Evolutionary conservation across 2,113 vertebrate genomes (phyloP).

Genomic region (Scatophagus argus): DNA sequence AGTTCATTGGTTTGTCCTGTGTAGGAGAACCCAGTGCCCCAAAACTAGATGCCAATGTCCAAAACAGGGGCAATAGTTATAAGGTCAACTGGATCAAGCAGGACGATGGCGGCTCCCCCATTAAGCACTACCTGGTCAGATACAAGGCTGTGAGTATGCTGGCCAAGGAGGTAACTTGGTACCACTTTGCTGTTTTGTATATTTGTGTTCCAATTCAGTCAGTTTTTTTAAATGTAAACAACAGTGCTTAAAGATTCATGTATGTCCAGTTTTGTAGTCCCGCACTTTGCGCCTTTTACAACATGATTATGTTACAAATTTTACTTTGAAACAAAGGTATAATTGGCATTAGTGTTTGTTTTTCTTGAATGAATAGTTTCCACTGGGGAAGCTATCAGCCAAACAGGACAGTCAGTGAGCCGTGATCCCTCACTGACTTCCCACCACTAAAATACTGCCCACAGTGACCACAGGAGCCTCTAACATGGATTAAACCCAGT

Average conservation of each 20-base stretch:
- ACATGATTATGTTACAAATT: no score
- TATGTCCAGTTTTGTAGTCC: neutral
- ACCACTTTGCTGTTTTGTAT: conserved; percentile 1
- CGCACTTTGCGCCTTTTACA: neutral
- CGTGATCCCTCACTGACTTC: neutral
- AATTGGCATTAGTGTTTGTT: neutral
- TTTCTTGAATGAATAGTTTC: conserved; percentile 10
- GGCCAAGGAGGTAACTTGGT: conserved; percentile 25
- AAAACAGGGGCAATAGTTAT: conserved; percentile 88
- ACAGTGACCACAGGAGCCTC: neutral
- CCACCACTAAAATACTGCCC: neutral
- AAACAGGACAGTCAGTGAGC: neutral
- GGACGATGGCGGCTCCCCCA: conserved; percentile 97
- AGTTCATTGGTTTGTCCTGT: conserved; percentile 70
- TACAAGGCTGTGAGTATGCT: conserved; percentile 94
- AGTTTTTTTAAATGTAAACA: neutral
- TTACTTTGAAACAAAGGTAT: neutral
- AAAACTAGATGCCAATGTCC: conserved; percentile 89
- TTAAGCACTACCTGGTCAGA: conserved; percentile 94
- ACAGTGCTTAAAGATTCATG: neutral
- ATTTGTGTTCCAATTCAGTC: no score
- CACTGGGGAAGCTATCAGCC: neutral
- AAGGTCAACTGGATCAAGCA: conserved; percentile 96
- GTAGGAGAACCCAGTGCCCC: conserved; percentile 96
- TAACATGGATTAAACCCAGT: neutral